Conservation (phyloP, 92 coral and sea anemone genomes). For the Epizoanthus scotinus region DNA sequence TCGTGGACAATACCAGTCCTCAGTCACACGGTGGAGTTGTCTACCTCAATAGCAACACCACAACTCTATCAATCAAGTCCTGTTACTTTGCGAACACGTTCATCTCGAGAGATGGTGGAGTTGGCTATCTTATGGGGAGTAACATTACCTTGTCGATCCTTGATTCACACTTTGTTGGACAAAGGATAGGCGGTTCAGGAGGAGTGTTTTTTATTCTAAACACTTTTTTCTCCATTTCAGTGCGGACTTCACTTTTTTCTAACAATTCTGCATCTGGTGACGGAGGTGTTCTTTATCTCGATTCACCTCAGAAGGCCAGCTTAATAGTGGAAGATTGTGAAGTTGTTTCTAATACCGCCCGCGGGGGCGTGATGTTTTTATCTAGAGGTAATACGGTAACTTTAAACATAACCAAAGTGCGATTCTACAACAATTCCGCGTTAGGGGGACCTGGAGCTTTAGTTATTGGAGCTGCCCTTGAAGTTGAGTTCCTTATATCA, state of each 20-base stretch:
- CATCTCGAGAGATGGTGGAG: conserved; percentile 32
- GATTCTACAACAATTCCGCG: conserved; percentile 18
- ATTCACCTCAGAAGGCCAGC: neutral
- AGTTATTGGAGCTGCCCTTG: neutral
- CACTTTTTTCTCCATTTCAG: neutral
- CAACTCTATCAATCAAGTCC: conserved; percentile 3
- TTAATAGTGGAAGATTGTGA: conserved; percentile 3
- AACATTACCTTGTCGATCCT: conserved; percentile 7
- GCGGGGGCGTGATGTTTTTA: conserved; percentile 34
- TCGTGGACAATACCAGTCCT: conserved; percentile 8
- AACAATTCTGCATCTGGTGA: neutral
- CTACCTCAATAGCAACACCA: conserved; percentile 1
- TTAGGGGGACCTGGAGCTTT: neutral
- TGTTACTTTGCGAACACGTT: conserved; percentile 14
- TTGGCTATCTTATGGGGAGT: conserved; percentile 4
- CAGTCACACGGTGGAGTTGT: conserved; percentile 20
- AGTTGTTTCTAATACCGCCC: conserved; percentile 19
- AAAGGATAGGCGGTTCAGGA: neutral
- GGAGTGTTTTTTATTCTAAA: conserved; percentile 25
- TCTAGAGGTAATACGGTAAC: neutral
- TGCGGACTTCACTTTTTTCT: conserved; percentile 34
- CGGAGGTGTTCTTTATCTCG: conserved; percentile 34
- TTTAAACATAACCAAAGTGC: conserved; percentile 16
- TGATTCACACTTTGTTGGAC: conserved; percentile 11
- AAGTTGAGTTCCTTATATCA: conserved; percentile 13